phyloP scores from a whole-genome alignment of 2,888 invertebrate genomes.

The Fissipunctia ypsillon region DNA sequence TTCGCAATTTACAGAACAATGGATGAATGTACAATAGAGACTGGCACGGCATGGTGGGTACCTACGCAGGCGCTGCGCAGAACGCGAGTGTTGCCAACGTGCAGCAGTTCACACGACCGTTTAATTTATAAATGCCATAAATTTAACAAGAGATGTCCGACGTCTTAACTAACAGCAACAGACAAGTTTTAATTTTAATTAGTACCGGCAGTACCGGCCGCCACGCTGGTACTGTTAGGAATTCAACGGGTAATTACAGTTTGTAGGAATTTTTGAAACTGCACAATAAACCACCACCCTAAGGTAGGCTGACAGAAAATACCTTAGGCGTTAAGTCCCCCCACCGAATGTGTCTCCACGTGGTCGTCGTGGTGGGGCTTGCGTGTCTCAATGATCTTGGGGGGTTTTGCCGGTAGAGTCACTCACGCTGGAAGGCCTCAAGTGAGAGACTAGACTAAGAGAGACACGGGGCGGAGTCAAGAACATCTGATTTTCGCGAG shows the following conservation, averaged over 20 bases:
- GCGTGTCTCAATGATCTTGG: too few relatives aligned
- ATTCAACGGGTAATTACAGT: constrained; percentile 31
- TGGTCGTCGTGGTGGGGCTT: too few relatives aligned
- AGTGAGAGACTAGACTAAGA: too few relatives aligned
- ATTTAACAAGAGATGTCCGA: constrained; percentile 67
- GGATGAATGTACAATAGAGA: constrained; percentile 52
- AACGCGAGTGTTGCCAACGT: constrained; percentile 35
- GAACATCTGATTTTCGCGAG: too few relatives aligned
- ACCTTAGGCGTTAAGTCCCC: too few relatives aligned
- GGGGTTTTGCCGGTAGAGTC: too few relatives aligned
- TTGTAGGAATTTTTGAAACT: too few relatives aligned
- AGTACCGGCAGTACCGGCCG: constrained; percentile 67
- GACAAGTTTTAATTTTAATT: constrained; percentile 73
- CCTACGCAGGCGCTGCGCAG: constrained; percentile 35
- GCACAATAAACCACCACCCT: too few relatives aligned
- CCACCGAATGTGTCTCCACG: too few relatives aligned
- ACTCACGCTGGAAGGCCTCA: too few relatives aligned
- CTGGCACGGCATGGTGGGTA: constrained; percentile 29
- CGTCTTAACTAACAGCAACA: constrained; percentile 69
- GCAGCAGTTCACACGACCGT: constrained; percentile 44
- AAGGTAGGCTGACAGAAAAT: too few relatives aligned
- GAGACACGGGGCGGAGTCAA: too few relatives aligned
- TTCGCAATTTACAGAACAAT: constrained; percentile 59
- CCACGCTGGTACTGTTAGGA: constrained; percentile 26
- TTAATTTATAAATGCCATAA: constrained; percentile 69